phyloP scores from a whole-genome alignment of 2,113 vertebrate genomes.

The Eurypyga helias region DNA sequence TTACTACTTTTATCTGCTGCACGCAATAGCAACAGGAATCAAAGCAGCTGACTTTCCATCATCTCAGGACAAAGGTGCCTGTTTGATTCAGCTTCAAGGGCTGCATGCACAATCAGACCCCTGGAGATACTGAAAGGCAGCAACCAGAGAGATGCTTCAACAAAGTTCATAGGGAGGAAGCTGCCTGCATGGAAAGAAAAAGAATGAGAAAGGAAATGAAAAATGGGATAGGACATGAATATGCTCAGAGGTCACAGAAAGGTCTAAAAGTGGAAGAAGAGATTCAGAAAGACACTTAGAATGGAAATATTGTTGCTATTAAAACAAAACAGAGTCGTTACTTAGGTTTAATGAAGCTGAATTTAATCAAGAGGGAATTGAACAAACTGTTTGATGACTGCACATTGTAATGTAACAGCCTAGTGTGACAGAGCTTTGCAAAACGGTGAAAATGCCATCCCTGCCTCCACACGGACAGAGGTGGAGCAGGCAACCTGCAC shows the following conservation, averaged over 20 bases:
- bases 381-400: background rate
- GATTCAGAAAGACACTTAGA: slow-evolving; percentile 7
- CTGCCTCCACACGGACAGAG: background rate
- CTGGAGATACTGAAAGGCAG: slow-evolving; percentile 54
- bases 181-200: slow-evolving; percentile 27
- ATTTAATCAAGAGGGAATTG: slow-evolving; percentile 55
- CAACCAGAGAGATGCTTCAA: slow-evolving; percentile 43
- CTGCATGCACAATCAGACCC: slow-evolving; percentile 66
- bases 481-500: background rate
- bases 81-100: slow-evolving; percentile 69
- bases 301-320: slow-evolving; percentile 29
- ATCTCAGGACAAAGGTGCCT: slow-evolving; percentile 61
- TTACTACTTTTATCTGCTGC: background rate
- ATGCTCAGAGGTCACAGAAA: background rate
- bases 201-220: slow-evolving; percentile 12
- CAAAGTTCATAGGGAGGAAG: slow-evolving; percentile 53
- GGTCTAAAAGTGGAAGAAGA: slow-evolving; percentile 20
- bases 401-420: background rate
- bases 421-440: background rate
- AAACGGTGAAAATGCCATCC: background rate
- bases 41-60: slow-evolving; percentile 59
- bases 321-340: slow-evolving; percentile 5
- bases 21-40: slow-evolving; percentile 51
- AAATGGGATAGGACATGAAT: background rate
- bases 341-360: slow-evolving; percentile 42